phyloP scores from a whole-genome alignment of 2,113 vertebrate species.

The Cephalopterus ornatus region DNA sequence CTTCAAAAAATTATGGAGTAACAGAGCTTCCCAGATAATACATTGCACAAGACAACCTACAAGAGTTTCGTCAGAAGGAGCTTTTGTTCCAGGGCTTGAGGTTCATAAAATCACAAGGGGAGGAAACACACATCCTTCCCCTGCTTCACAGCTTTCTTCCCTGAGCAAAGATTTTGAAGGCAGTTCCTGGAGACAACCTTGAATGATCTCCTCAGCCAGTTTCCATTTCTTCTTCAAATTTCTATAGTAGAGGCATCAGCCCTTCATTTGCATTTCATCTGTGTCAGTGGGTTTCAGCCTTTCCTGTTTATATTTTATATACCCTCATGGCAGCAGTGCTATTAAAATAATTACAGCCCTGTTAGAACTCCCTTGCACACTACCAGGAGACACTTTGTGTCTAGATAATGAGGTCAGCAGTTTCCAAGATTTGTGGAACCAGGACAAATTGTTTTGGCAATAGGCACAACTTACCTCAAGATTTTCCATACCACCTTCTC shows the following conservation, averaged over 20 bases:
- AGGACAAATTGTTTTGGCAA: conserved; percentile 18
- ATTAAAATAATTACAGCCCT: conserved; percentile 36
- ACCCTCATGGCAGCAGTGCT: not conserved
- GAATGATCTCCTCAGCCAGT: not conserved
- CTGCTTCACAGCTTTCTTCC: not conserved
- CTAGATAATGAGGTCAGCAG: not conserved
- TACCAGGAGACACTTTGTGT: not conserved
- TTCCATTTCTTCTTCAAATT: not conserved
- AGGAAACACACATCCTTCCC: not conserved
- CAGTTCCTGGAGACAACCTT: not conserved
- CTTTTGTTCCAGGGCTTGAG: not conserved
- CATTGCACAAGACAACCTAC: not conserved
- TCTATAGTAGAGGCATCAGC: not conserved
- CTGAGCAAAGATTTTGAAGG: not conserved
- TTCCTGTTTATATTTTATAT: conserved; percentile 45
- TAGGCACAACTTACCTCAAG: not conserved
- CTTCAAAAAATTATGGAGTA: not conserved
- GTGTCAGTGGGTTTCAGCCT: conserved; percentile 41
- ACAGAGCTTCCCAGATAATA: not conserved
- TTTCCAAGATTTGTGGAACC: not conserved
- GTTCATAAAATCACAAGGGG: not conserved
- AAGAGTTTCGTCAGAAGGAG: not conserved
- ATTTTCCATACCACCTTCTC: not conserved
- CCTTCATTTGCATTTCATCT: conserved; percentile 2
- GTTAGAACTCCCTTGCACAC: not conserved